Percentiles rank a stretch among this genome's conserved stretches.
Evolutionary conservation across 2,113 vertebrate genomes (phyloP).

Genomic region (Corapipo altera): DNA sequence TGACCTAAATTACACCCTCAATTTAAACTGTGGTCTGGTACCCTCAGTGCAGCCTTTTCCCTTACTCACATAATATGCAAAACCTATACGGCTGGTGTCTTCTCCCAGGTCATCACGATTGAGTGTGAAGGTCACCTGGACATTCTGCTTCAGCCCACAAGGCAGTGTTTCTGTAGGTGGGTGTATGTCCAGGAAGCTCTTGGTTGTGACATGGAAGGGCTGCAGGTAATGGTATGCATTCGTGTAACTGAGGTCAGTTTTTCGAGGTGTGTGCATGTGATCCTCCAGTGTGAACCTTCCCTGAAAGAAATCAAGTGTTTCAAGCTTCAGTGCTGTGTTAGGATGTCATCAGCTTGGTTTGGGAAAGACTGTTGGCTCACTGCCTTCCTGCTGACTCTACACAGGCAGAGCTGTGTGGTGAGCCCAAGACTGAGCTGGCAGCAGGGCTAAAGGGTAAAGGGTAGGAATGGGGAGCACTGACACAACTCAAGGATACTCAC

Average conservation of each 20-base stretch:
- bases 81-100: constrained; percentile 38
- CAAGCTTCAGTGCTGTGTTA: background rate
- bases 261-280: background rate
- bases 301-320: background rate
- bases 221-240: constrained; percentile 37
- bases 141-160: constrained; percentile 42
- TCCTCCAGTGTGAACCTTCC: constrained; percentile 60
- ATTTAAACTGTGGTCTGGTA: background rate
- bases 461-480: background rate
- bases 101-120: constrained; percentile 29
- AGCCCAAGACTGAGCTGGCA: background rate
- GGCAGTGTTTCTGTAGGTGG: background rate
- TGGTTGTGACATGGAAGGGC: constrained; percentile 59
- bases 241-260: background rate
- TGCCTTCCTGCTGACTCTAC: background rate
- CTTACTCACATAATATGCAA: constrained; percentile 69
- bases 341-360: background rate
- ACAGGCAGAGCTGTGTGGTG: background rate
- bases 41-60: background rate
- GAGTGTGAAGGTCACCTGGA: constrained; percentile 55
- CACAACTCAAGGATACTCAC: background rate
- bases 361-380: background rate
- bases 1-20: background rate
- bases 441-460: background rate
- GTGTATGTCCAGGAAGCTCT: constrained; percentile 60